Evolutionary conservation across 2,113 vertebrate species (phyloP).

Genomic region (Chaetodon auriga): DNA sequence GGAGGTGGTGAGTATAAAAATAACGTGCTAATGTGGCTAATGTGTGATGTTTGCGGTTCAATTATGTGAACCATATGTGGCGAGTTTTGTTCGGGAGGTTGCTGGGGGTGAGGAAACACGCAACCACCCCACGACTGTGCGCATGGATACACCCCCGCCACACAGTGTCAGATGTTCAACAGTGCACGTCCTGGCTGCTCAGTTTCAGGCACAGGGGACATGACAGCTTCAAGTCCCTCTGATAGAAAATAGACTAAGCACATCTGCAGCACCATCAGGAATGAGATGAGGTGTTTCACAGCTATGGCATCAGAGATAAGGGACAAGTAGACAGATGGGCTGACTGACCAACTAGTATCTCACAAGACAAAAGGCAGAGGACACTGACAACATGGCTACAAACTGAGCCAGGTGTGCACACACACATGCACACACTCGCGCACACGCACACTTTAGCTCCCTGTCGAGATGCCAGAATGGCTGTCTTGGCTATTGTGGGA

Average conservation of each 20-base stretch:
- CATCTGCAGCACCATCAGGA: slow-evolving; percentile 43
- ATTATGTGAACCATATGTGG: slow-evolving; percentile 56
- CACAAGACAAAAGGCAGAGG: slow-evolving; percentile 8
- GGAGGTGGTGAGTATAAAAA: slow-evolving; percentile 41
- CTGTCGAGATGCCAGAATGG: slow-evolving; percentile 39
- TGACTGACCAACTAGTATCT: slow-evolving; percentile 14
- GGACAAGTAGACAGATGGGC: slow-evolving; percentile 31
- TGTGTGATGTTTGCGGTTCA: slow-evolving; percentile 46
- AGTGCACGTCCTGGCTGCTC: slow-evolving; percentile 35
- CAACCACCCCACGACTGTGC: not conserved
- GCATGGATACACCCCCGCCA: not conserved
- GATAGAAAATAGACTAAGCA: slow-evolving; percentile 40
- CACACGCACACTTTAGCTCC: slow-evolving; percentile 15
- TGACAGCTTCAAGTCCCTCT: slow-evolving; percentile 23
- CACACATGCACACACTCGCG: not conserved
- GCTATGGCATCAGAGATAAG: slow-evolving; percentile 30
- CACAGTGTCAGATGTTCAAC: slow-evolving; percentile 22
- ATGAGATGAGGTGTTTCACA: slow-evolving; percentile 38
- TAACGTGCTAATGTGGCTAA: slow-evolving; percentile 46
- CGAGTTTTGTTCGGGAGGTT: slow-evolving; percentile 9
- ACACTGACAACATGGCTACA: not conserved
- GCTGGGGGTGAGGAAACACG: slow-evolving; percentile 22
- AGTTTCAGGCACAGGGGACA: slow-evolving; percentile 31
- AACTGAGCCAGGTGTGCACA: slow-evolving; percentile 9
- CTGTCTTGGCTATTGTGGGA: slow-evolving; percentile 40